Evolutionary conservation across 2,797 vertebrate genomes (phyloP).

Genomic region (Syngnathus acus): DNA sequence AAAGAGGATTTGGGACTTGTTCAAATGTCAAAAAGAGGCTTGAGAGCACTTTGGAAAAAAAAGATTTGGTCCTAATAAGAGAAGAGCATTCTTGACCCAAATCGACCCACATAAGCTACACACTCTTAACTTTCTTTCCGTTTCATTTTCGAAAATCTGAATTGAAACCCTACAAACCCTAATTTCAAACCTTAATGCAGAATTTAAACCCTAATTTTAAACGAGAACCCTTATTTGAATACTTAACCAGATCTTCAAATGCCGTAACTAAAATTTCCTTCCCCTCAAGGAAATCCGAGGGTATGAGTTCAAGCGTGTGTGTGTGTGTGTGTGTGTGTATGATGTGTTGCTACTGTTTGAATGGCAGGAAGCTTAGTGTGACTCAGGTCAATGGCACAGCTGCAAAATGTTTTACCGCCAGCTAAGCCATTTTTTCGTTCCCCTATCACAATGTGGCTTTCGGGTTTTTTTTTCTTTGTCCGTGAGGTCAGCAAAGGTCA

Average conservation of each 20-base stretch:
- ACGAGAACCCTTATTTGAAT: not conserved
- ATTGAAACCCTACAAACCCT: not conserved
- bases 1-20: conserved; percentile 13
- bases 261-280: not conserved
- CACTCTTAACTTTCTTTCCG: not conserved
- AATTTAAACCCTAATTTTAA: no score
- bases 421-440: not conserved
- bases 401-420: not conserved
- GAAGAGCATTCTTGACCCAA: not conserved
- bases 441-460: not conserved
- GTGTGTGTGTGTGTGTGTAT: not conserved
- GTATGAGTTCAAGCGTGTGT: not conserved
- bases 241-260: not conserved
- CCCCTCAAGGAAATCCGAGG: conserved; percentile 1
- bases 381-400: not conserved
- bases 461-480: not conserved
- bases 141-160: not conserved
- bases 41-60: not conserved
- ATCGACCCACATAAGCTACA: not conserved
- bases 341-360: not conserved
- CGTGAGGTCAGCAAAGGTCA: not conserved
- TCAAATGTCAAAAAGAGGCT: conserved; percentile 4
- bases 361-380: not conserved
- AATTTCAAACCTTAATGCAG: not conserved
- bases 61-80: not conserved